These are phyloP conservation scores for Spheniscus humboldti DNA, from an alignment of 2,797 vertebrate genomes.

Conservation along the genomic window DNA sequence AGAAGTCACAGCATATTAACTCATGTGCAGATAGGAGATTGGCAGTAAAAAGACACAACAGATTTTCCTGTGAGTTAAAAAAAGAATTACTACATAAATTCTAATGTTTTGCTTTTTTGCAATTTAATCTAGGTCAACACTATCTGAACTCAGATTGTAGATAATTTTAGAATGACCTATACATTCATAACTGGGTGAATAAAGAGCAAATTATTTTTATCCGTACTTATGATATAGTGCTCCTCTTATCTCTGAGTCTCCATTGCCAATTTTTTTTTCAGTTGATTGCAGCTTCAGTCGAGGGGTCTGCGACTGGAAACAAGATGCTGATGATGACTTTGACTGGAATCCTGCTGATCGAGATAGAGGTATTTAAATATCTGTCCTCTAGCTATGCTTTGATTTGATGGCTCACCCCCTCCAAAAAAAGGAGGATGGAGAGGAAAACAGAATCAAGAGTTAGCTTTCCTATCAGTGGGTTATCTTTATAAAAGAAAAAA, in stretches of 20 bases:
- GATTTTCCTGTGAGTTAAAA: background rate
- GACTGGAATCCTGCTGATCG: conserved; percentile 90
- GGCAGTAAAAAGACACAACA: background rate
- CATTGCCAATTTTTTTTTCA: conserved; percentile 71
- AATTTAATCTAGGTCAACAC: background rate
- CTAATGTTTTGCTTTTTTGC: background rate
- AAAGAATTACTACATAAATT: background rate
- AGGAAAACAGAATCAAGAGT: background rate
- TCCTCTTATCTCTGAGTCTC: conserved; percentile 18
- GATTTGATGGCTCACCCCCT: background rate
- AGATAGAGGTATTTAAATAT: conserved; percentile 79
- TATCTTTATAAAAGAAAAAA: background rate
- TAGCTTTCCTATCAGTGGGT: background rate
- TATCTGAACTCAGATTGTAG: background rate
- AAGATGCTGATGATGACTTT: conserved; percentile 88
- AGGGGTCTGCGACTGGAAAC: conserved; percentile 90
- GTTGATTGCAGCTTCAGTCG: conserved; percentile 91
- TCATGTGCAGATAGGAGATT: background rate
- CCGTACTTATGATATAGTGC: background rate
- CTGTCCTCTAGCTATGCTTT: background rate
- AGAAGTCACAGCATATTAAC: background rate
- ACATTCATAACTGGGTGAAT: background rate
- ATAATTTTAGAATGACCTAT: background rate
- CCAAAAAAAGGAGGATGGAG: rapidly evolving
- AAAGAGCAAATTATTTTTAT: conserved; percentile 1